A percentile compares a stretch with the other conserved stretches of the same genome.
Conservation (phyloP, 2,888 invertebrate genomes). For the Lasioglossum pauxillum region DNA sequence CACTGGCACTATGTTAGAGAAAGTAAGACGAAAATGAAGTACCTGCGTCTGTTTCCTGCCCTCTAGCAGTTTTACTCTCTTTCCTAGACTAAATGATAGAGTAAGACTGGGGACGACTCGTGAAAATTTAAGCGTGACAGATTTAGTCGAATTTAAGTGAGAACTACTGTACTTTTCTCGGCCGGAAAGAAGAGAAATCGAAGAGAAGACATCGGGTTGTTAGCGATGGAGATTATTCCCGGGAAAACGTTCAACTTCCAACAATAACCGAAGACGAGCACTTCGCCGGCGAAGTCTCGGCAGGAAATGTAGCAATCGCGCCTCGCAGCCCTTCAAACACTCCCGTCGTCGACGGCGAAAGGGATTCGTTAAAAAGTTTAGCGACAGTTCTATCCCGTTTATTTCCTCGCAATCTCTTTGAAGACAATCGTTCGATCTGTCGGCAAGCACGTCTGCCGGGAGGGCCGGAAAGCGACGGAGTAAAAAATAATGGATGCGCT, state of each 20-base stretch:
- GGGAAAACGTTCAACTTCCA: neutral
- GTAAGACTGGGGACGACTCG: neutral
- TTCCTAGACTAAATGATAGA: neutral
- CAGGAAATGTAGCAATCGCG: slow-evolving; percentile 38
- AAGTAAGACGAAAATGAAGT: no score
- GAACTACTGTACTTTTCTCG: slow-evolving; percentile 13
- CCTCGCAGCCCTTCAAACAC: slow-evolving; percentile 28
- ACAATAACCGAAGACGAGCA: neutral
- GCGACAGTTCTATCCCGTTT: slow-evolving; percentile 64
- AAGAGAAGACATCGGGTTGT: slow-evolving; percentile 8
- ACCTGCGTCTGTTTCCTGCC: no score
- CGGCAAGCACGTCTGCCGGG: slow-evolving; percentile 51
- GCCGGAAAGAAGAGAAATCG: slow-evolving; percentile 35
- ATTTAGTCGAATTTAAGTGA: neutral
- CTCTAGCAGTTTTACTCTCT: neutral
- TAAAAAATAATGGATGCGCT: slow-evolving; percentile 61
- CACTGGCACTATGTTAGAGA: no score
- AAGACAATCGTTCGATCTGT: slow-evolving; percentile 67
- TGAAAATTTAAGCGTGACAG: neutral
- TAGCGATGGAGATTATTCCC: slow-evolving; percentile 8
- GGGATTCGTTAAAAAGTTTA: slow-evolving; percentile 70
- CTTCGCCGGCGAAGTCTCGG: neutral
- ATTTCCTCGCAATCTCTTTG: slow-evolving; percentile 64
- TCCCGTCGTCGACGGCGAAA: slow-evolving; percentile 45
- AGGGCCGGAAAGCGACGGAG: slow-evolving; percentile 20